Conservation (phyloP, 2,888 invertebrate species). For the Gibbula magus region DNA sequence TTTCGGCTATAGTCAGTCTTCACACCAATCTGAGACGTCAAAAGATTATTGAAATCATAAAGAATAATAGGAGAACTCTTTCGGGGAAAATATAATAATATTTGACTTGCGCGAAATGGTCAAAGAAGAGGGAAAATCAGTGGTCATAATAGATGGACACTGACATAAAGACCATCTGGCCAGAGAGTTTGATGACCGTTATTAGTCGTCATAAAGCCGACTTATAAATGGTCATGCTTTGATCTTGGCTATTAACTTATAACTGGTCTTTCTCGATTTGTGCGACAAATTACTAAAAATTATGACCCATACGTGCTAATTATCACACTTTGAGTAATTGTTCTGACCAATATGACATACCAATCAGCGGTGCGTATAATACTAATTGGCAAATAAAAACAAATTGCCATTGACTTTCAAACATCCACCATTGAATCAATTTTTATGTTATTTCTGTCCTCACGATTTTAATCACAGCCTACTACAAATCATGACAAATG, state of each 20-base stretch:
- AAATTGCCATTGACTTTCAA: no score
- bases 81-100: no score
- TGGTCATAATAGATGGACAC: no score
- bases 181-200: not conserved
- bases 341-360: not conserved
- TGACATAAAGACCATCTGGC: no score
- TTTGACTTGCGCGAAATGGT: no score
- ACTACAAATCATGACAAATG: no score
- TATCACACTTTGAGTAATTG: not conserved
- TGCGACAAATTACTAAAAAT: not conserved
- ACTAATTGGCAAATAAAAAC: no score
- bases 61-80: no score
- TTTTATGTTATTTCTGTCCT: no score
- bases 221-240: not conserved
- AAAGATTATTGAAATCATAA: not conserved
- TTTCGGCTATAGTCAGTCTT: not conserved
- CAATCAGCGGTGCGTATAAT: not conserved
- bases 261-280: slow-evolving; percentile 13
- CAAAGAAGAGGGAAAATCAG: no score
- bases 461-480: no score
- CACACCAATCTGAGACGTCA: not conserved
- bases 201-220: not conserved
- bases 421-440: no score
- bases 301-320: not conserved
- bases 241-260: slow-evolving; percentile 13